Conservation (phyloP, 2,113 vertebrate species). For the Eclectus roratus region DNA sequence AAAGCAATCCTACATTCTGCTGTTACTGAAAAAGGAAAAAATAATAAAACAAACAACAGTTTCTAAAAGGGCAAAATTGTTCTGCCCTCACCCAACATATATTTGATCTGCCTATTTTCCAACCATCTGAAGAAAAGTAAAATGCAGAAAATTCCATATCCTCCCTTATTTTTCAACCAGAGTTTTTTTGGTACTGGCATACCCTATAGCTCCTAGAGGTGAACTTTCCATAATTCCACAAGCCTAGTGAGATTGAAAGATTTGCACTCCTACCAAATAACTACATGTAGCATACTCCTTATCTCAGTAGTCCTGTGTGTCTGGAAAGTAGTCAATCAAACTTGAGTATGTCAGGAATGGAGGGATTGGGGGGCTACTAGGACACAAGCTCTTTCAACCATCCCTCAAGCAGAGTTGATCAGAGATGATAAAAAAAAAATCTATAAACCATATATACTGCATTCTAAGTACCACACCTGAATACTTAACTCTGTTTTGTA, state of each 20-base stretch:
- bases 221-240: background rate
- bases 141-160: background rate
- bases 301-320: background rate
- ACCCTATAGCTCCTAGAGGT: background rate
- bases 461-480: background rate
- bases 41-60: background rate
- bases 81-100: rapidly evolving
- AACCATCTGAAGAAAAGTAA: background rate
- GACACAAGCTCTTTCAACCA: background rate
- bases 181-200: background rate
- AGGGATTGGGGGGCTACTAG: background rate
- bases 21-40: background rate
- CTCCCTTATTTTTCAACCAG: background rate
- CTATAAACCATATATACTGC: background rate
- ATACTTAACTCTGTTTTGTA: background rate
- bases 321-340: background rate
- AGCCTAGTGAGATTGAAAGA: background rate
- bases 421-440: background rate
- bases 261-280: background rate
- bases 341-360: background rate
- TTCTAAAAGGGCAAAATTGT: background rate
- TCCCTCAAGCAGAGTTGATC: background rate
- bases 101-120: background rate
- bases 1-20: background rate
- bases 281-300: background rate